These are phyloP conservation scores for Ommatoiulus sabulosus DNA, from an alignment of 2,888 invertebrate species.

Conservation along the genomic window DNA sequence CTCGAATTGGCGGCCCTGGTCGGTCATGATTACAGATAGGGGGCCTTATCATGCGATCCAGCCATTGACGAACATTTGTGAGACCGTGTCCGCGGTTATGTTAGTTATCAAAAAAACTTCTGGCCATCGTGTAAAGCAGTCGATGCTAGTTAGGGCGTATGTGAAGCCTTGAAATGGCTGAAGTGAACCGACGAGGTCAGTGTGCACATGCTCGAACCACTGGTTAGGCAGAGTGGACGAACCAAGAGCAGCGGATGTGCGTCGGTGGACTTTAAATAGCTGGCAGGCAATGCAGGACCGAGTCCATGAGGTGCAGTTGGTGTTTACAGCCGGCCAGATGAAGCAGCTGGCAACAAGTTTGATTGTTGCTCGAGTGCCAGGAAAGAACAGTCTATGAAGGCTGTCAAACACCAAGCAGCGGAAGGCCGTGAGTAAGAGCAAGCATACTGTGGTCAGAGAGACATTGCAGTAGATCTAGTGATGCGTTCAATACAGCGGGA, in stretches of 20 bases:
- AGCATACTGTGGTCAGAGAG: too few species aligned
- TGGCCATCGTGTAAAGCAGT: neutral
- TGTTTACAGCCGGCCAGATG: too few species aligned
- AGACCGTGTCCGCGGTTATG: neutral
- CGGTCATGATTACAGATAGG: slow-evolving; percentile 61
- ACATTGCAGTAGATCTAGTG: too few species aligned
- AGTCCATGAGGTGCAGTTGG: neutral
- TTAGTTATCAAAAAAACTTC: neutral
- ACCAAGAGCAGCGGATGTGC: neutral
- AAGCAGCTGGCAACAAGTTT: too few species aligned
- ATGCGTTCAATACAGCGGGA: too few species aligned
- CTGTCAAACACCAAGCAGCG: too few species aligned
- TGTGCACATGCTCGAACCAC: neutral
- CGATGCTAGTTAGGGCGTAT: neutral
- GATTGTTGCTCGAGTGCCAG: too few species aligned
- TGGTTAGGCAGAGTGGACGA: neutral
- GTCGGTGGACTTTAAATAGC: neutral
- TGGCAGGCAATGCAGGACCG: neutral
- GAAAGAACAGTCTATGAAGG: too few species aligned
- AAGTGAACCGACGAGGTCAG: neutral
- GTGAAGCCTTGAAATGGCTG: neutral
- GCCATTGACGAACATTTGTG: slow-evolving; percentile 56
- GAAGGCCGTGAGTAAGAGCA: too few species aligned
- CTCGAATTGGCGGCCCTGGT: slow-evolving; percentile 61
- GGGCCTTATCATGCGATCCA: slow-evolving; percentile 62